These are phyloP conservation scores for Poeciliopsis presidionis DNA, from an alignment of 2,797 vertebrate species.

Conservation along the genomic window DNA sequence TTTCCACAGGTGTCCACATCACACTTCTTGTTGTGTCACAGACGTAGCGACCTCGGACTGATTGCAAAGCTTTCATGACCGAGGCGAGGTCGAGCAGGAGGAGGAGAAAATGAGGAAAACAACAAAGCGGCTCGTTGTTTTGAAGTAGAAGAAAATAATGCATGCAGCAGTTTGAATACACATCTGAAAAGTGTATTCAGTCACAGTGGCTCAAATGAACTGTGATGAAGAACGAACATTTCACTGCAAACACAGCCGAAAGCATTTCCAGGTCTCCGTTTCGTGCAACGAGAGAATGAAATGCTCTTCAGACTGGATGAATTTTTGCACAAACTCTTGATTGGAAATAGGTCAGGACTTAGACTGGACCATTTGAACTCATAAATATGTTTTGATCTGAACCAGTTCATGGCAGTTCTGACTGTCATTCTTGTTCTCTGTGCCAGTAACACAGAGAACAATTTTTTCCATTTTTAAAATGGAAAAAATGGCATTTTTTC, in stretches of 20 bases:
- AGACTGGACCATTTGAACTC: not conserved
- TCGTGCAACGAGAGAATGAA: not conserved
- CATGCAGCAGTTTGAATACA: not conserved
- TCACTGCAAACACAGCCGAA: not conserved
- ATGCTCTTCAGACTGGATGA: not conserved
- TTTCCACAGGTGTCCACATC: not conserved
- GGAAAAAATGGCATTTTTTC: too few species aligned
- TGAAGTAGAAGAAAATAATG: not conserved
- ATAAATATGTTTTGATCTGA: not conserved
- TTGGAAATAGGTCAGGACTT: not conserved
- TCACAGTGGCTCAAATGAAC: not conserved
- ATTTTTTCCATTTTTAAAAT: too few species aligned
- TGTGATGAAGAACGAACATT: not conserved
- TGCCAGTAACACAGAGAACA: too few species aligned
- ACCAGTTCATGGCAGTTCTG: not conserved
- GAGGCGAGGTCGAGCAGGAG: constrained; percentile 9
- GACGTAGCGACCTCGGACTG: not conserved
- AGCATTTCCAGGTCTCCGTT: not conserved
- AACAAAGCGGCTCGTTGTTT: not conserved
- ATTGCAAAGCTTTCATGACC: not conserved
- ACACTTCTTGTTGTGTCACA: not conserved
- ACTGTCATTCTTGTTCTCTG: not conserved
- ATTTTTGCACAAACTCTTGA: not conserved
- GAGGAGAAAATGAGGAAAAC: not conserved
- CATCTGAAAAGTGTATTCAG: not conserved